phyloP scores from a whole-genome alignment of 2,888 invertebrate species.

The Amiota minor region DNA sequence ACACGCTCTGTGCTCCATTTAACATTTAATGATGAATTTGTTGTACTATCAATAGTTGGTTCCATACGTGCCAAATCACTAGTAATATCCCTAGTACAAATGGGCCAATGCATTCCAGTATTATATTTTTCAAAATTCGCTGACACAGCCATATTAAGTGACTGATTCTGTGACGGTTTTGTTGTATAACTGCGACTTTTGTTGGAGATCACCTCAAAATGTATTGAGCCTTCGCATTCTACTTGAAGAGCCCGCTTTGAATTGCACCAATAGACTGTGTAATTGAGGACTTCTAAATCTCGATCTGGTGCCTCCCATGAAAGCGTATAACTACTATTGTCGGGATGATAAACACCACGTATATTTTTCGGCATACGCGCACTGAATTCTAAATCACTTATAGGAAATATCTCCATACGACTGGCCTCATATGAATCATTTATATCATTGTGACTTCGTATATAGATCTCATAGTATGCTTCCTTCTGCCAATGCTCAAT shows the following conservation, averaged over 20 bases:
- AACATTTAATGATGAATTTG: slow-evolving; percentile 76
- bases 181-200: slow-evolving; percentile 66
- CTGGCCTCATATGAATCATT: slow-evolving; percentile 59
- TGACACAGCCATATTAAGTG: slow-evolving; percentile 84
- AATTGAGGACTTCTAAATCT: slow-evolving; percentile 76
- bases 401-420: slow-evolving; percentile 57
- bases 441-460: slow-evolving; percentile 64
- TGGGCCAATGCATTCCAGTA: slow-evolving; percentile 90
- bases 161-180: slow-evolving; percentile 73
- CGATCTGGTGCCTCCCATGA: slow-evolving; percentile 80
- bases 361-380: slow-evolving; percentile 57
- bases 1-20: slow-evolving; percentile 86
- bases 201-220: slow-evolving; percentile 76
- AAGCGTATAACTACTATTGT: slow-evolving; percentile 81
- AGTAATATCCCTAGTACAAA: slow-evolving; percentile 75
- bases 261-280: slow-evolving; percentile 88
- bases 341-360: slow-evolving; percentile 78
- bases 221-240: slow-evolving; percentile 78
- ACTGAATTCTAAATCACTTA: slow-evolving; percentile 47
- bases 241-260: slow-evolving; percentile 76
- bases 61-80: slow-evolving; percentile 68
- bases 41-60: slow-evolving; percentile 56
- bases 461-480: slow-evolving; percentile 58
- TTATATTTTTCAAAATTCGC: slow-evolving; percentile 81
- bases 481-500: slow-evolving; percentile 54